Base-by-base conservation (phyloP, 2,888 invertebrate genomes). In the Phaonia tiefii region DNA sequence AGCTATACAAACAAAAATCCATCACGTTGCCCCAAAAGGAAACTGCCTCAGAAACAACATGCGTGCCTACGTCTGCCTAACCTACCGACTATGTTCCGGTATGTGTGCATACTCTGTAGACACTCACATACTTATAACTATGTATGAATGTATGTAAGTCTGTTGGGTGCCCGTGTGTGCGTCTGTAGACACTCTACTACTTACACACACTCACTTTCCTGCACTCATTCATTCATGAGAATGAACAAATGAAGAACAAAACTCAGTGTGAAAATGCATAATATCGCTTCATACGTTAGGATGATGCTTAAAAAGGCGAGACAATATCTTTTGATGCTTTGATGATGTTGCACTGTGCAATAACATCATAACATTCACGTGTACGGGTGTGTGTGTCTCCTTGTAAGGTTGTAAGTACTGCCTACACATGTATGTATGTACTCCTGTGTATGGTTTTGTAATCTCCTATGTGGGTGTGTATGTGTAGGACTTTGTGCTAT, bases 221-320 rank as follows among this genome's bases (percentile, higher is more conserved):
- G 31, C 39, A 60, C 37, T 60, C 60, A 20, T 39, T 60, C 60
- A 58, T 58, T 58, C 58, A 60, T 63, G 73, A 74, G 65, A 65
- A 46, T 46, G 56, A 71, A 75, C 75, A 75, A 71, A 63, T 67
- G 71, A 73, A 69, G 60, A 74, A 51, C 39, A 70, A 69, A 70
- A 74, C 20, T 54, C 67, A 67, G 60, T 69, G 67, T 44, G 25
- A 26, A 39, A 31, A 63, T 65, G 25, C 37, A 11, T 63, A 73
- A 70, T 20, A 76, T 58, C 73, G 73, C 76, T 72, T 74, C 31
- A 44, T 80, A 71, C 76, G 73, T 76, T 76, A 76, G 60, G 60
- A 60, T 70, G 73, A 58, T 74, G 76, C 80, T 77, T 76, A 71
- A 76, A 80, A 70, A 76, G 80, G 80, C 80, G 76, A 80, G 80